These are phyloP conservation scores for Formicarius rufipectus DNA, from an alignment of 2,113 vertebrate species.

Conservation along the genomic window DNA sequence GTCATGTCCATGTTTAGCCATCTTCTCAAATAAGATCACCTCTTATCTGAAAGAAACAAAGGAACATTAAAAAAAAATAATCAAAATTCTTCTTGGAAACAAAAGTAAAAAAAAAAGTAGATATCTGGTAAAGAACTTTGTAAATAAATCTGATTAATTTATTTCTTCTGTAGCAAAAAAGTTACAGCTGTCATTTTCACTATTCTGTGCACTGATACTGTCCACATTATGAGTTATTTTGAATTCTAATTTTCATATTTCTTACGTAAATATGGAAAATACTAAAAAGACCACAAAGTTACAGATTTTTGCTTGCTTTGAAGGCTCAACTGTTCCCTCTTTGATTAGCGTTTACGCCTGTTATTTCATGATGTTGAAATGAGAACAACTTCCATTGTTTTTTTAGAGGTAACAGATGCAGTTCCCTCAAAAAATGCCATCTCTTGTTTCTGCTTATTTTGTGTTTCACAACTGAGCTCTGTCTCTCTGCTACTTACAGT, in stretches of 20 bases:
- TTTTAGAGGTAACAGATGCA: not conserved
- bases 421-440: not conserved
- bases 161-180: not conserved
- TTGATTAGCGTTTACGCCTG: not conserved
- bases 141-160: not conserved
- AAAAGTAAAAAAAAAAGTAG: fast-evolving
- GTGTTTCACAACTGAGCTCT: not conserved
- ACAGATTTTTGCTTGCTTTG: not conserved
- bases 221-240: not conserved
- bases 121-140: not conserved
- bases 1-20: not conserved
- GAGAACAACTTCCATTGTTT: not conserved
- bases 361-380: not conserved
- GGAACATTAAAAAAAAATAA: not conserved
- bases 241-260: not conserved
- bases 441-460: not conserved
- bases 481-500: not conserved
- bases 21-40: not conserved
- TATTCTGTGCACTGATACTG: not conserved
- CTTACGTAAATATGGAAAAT: not conserved
- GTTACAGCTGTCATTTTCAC: not conserved
- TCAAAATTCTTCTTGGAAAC: fast-evolving
- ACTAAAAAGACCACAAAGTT: not conserved
- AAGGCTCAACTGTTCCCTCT: not conserved
- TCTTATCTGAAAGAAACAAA: not conserved